phyloP scores from a whole-genome alignment of 1,140 invertebrate species.

The Procambarus clarkii region DNA sequence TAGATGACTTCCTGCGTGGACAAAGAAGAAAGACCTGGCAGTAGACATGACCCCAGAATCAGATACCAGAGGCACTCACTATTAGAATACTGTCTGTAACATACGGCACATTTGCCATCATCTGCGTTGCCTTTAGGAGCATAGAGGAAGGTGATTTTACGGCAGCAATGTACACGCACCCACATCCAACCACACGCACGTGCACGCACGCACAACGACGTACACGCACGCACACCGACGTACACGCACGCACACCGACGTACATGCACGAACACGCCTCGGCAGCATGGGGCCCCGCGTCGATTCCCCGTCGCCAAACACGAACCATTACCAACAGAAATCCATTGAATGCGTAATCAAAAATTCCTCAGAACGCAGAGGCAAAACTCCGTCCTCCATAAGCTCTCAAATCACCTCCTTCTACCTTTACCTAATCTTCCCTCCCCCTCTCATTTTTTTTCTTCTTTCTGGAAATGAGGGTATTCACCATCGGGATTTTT shows the following conservation, averaged over 20 bases:
- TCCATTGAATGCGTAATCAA: not conserved
- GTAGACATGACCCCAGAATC: no score
- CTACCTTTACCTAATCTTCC: constrained; percentile 27
- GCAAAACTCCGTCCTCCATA: not conserved
- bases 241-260: no score
- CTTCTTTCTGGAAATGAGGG: constrained; percentile 40
- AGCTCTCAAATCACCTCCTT: constrained; percentile 41
- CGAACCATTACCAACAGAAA: not conserved
- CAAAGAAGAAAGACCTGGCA: no score
- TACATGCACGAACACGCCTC: no score
- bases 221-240: not conserved
- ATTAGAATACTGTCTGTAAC: no score
- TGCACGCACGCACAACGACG: not conserved
- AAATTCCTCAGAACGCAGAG: not conserved
- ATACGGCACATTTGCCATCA: no score
- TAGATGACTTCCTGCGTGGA: no score
- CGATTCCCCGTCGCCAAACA: no score
- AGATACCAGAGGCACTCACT: no score
- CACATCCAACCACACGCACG: not conserved
- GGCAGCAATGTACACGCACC: not conserved
- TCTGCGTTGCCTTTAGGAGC: no score
- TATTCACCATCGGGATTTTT: constrained; percentile 46
- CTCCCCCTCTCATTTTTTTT: not conserved
- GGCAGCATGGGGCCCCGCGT: no score
- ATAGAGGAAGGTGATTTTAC: no score